Base-by-base conservation (phyloP, 2,888 invertebrate genomes). In the Nysson spinosus region DNA sequence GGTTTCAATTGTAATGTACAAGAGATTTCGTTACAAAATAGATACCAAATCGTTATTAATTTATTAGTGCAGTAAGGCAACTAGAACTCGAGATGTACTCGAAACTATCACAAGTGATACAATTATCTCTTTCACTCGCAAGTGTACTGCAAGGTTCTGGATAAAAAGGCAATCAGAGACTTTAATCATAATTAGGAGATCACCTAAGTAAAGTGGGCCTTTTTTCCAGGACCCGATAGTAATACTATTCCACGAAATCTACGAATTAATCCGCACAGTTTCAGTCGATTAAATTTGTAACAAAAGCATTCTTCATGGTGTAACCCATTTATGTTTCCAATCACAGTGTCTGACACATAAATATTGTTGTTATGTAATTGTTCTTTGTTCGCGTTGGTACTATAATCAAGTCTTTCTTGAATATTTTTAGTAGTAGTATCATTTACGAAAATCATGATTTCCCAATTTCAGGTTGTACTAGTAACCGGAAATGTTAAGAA, bases 21-120 rank as follows among this genome's bases (percentile, higher is more conserved):
- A 63, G n/a, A n/a, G 58, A 54, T 69, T 62, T 64, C 51, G 30
- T 39, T 75, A 79, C 40, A 78, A 80, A 79, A 79, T 81, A 75
- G 72, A 66, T 84, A 83, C 78, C 79, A 77, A 82, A 79, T 74
- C 63, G 64, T 64, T 73, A 71, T 75, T 77, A 75, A 75, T 80
- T 70, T 79, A 72, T 77, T 72, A 80, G 71, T 79, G 78, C 69
- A 71, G 74, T 84, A 84, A 84, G 84, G 83, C 85, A 83, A 82
- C 78, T 80, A 72, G 75, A 77, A 71, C 70, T 80, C 78, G 80
- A 83, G 74, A 49, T 58, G 39, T 55, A 51, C 74, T 72, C 77
- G 72, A 77, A 72, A 78, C 74, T 82, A 82, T 81, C 77, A 78
- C 77, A 78, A 79, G 62, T 68, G 61, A 68, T 68, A 68, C 47